Percentiles rank a stretch among this genome's conserved stretches.
Conservation (phyloP, 2,888 invertebrate genomes). For the Lycophotia porphyrea region DNA sequence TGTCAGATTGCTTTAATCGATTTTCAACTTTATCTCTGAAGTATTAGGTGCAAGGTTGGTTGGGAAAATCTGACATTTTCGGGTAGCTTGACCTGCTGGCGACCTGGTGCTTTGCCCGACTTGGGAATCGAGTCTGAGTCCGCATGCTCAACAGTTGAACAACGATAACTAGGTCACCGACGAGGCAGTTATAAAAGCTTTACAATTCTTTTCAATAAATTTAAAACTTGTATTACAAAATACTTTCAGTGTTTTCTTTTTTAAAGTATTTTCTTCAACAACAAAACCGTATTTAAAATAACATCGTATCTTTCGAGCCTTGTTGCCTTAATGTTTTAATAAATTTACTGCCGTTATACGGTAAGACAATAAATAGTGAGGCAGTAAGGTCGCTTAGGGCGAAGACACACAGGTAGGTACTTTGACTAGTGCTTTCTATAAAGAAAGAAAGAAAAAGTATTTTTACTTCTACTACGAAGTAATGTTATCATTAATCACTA, state of each 20-base stretch:
- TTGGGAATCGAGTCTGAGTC: background rate
- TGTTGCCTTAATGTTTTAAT: constrained; percentile 23
- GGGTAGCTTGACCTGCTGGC: too few species aligned
- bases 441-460: too few species aligned
- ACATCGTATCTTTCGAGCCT: constrained; percentile 12
- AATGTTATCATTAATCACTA: too few species aligned
- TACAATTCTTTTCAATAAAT: background rate
- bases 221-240: background rate
- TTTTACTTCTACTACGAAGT: too few species aligned
- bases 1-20: too few species aligned
- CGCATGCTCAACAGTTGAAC: background rate
- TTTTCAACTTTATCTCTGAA: too few species aligned
- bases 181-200: background rate
- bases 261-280: background rate
- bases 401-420: background rate
- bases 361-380: constrained; percentile 27
- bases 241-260: background rate
- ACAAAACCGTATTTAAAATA: constrained; percentile 15
- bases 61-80: too few species aligned
- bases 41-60: too few species aligned
- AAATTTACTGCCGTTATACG: constrained; percentile 34
- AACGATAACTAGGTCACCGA: background rate
- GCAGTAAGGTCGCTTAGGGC: constrained; percentile 5
- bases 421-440: background rate
- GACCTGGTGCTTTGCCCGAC: background rate